Base-by-base conservation (phyloP, 2,797 vertebrate genomes). In the Enteromius mattozi region DNA sequence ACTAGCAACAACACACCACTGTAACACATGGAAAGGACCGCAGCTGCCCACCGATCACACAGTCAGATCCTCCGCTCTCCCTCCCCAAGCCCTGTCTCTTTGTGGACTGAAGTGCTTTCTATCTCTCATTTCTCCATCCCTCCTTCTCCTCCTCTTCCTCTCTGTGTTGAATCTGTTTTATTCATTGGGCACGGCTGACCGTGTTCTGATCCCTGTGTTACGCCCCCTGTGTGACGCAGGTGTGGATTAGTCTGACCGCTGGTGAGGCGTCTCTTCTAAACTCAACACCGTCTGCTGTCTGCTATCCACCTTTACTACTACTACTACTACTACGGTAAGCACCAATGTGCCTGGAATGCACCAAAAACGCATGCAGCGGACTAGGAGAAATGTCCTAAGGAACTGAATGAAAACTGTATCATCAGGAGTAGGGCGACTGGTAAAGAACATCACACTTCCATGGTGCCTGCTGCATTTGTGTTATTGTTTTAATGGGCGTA, bases 181-280 rank as follows among this genome's bases (percentile, higher is more conserved):
- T 68, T 80, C 80, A 45, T 84, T 80, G 88, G 70, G 78, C 84
- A 80, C 78, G 87, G 91, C 91, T 92, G 92, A 93, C 91, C 86
- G 91, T 92, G 89, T 94, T 94, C 94, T 96, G 94, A 95, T 94
- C 94, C 96, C 96, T 97, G 91, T 95, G 94, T 97, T 96, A 96
- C 96, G 88, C 94, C 95, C 95, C 94, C 95, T 93, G 96, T 98
- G 97, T 99, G 97, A 98, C 97, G 96, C 97, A 99, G 97, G 97
- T 97, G 96, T 96, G 96, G 96, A 96, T 96, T 96, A 96, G 93
- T 97, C 96, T 97, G 95, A 97, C 96, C 96, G 87, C 95, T 95
- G 96, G 96, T 93, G 96, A 92, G 96, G 95, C 96, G 96, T 95
- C 95, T 95, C 93, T 97, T 95, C 96, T 95, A 97, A 93, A 96